Evolutionary conservation across 2,888 invertebrate species (phyloP), one percentile per base, ranked within the genome.

Genomic region (Melanophora roralis): DNA sequence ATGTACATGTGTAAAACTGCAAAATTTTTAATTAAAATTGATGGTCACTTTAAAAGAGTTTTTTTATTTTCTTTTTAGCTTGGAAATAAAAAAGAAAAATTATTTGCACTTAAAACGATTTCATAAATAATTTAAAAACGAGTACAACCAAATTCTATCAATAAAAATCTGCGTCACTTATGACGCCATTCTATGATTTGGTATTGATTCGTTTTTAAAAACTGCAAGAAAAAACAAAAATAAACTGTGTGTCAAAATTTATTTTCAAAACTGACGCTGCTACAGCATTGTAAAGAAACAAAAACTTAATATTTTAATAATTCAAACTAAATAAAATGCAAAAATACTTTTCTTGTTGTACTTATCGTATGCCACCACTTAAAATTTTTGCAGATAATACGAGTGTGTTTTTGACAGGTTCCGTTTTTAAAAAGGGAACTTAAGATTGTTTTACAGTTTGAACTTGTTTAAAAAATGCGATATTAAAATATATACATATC

Each of bases 351-450:
- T 9, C 16, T 12, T 45, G 43, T 34, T 12, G 51, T 51, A 4
- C 40, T 14, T 57, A 40, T 40, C 55, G 62, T 60, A 76, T 76
- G 68, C 62, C 75, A 23, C 23, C 34, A 43, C 65, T 51, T 36
- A 51, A 68, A 60, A 53, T 49, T 43, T 55, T 71, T 59, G 65
- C 65, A 67, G 67, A 74, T 74, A 62, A 53, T 32, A 62, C n/a
- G 45, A 65, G 65, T 45, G 71, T 34, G 51, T 77, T 67, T 27
- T 5, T 32, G 32, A 65, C 34, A 71, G 27, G 53, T 60, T 60
- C 64, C 27, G 6, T 51, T 38, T 34, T 34, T 43, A 43, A 14
- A 16, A 43, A 16, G 11, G n/a, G n/a, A n/a, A n/a, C n/a, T n/a
- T n/a, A n/a, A n/a, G n/a, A n/a, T n/a, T n/a, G n/a, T n/a, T n/a